A percentile compares a stretch with the other conserved stretches of the same genome.
Conservation (phyloP, 2,888 invertebrate genomes). For the Ligdia adustata region DNA sequence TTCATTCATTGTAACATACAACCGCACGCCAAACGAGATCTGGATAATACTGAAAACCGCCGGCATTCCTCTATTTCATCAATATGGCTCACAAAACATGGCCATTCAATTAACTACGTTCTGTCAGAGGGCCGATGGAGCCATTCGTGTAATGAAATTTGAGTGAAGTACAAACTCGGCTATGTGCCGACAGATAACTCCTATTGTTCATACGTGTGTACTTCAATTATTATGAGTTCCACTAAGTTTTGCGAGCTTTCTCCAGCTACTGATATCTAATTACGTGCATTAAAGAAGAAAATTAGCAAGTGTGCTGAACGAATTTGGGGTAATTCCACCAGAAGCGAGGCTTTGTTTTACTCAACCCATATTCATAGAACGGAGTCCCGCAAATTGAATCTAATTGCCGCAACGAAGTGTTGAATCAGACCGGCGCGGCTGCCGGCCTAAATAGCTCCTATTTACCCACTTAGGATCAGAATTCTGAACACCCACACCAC, state of each 20-base stretch:
- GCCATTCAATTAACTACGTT: conserved; percentile 63
- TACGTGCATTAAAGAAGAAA: conserved; percentile 47
- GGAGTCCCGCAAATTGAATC: conserved; percentile 75
- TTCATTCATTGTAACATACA: too few relatives aligned
- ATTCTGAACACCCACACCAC: conserved; percentile 73
- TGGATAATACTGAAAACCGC: conserved; percentile 28
- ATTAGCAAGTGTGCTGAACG: conserved; percentile 47
- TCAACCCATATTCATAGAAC: conserved; percentile 65
- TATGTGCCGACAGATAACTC: conserved; percentile 23
- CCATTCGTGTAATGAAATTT: conserved; percentile 65
- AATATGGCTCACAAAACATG: conserved; percentile 60
- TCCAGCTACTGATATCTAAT: conserved; percentile 43
- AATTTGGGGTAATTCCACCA: conserved; percentile 60
- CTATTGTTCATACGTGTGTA: conserved; percentile 24
- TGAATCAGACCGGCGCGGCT: conserved; percentile 73
- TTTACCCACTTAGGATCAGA: conserved; percentile 75
- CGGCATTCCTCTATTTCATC: conserved; percentile 42
- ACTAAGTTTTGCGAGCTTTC: conserved; percentile 39
- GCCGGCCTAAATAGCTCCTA: conserved; percentile 76
- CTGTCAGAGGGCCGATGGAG: conserved; percentile 50
- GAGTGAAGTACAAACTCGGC: conserved; percentile 21
- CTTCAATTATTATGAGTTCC: conserved; percentile 27
- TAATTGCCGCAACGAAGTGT: conserved; percentile 82
- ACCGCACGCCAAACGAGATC: neutral
- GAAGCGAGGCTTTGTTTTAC: conserved; percentile 71